Evolutionary conservation across 2,888 invertebrate species (phyloP), one percentile per base, ranked within the genome.

Genomic region (Leucoma salicis): DNA sequence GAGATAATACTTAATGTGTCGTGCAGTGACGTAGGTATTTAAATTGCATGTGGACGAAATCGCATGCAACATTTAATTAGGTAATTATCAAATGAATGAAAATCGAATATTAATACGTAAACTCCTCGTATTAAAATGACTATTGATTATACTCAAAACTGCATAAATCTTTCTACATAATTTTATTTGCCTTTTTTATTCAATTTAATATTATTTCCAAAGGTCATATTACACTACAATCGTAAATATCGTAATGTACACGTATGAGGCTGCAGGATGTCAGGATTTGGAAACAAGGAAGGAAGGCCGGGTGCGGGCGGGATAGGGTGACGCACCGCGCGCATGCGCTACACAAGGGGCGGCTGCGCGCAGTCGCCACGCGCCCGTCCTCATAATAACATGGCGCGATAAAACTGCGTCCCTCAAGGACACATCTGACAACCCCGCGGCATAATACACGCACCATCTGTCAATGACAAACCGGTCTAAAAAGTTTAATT

Each of bases 351-450:
- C 43, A 49, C 62, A 61, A 69, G 74, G 79, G 81, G 75, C 78
- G 74, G 80, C 75, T 66, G 71, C 77, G 85, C 87, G 85, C 87
- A 88, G 88, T 88, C 83, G 83, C 77, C 83, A 82, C 83, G 85
- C 87, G 88, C 80, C 75, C 77, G 82, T 79, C 78, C 78, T 72
- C 72, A 71, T 78, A 74, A 64, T 76, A 81, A 82, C 79, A 85
- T 83, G 87, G 85, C 82, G 86, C 63, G 61, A 31, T 47, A 38
- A 39, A 35, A 49, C 44, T 60, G 73, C 74, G 77, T 78, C 70
- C 77, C 68, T 71, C 82, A 84, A 85, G 86, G 86, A 84, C 83
- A 74, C 66, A 38, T 69, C 64, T 83, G 80, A 84, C 82, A 84
- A 65, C 67, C 78, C 74, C 72, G 71, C 81, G 74, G 66, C 63